These are phyloP conservation scores for Trypoxylon attenuatum DNA, from an alignment of 2,888 invertebrate genomes.

Conservation along the genomic window DNA sequence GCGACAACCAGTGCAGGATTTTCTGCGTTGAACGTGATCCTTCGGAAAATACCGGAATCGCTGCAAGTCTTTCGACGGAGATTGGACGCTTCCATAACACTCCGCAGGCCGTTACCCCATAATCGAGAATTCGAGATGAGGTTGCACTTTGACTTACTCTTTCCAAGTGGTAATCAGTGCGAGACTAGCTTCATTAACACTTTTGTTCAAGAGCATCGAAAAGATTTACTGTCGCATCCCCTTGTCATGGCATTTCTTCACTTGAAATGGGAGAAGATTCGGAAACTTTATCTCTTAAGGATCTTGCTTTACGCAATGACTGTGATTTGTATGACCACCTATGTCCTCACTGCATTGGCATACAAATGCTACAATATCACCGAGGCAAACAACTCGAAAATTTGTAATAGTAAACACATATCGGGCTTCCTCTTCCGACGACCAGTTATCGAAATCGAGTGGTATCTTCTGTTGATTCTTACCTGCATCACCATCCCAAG, in stretches of 20 bases:
- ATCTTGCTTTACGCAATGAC: conserved; percentile 69
- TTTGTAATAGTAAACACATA: conserved; percentile 63
- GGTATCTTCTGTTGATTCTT: conserved; percentile 67
- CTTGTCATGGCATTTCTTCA: conserved; percentile 75
- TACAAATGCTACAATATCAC: conserved; percentile 69
- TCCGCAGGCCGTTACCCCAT: conserved; percentile 67
- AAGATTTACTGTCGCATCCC: conserved; percentile 74
- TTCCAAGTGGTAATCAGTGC: conserved; percentile 69
- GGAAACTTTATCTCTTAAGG: conserved; percentile 73
- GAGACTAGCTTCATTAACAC: conserved; percentile 75
- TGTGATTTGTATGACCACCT: conserved; percentile 70
- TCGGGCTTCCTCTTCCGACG: conserved; percentile 64
- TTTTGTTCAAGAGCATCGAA: conserved; percentile 74
- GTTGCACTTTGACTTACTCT: conserved; percentile 70
- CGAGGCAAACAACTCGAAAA: conserved; percentile 59
- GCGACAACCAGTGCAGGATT: conserved; percentile 73
- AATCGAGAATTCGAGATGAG: conserved; percentile 72
- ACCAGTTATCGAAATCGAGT: conserved; percentile 67
- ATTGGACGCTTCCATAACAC: conserved; percentile 70
- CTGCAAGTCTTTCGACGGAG: conserved; percentile 73
- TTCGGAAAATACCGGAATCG: conserved; percentile 74
- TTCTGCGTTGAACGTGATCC: conserved; percentile 73
- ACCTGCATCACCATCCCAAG: conserved; percentile 70
- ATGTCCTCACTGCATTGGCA: conserved; percentile 68
- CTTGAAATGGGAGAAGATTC: conserved; percentile 75